Conservation (phyloP, 2,797 vertebrate genomes). For the Poecilia picta region DNA sequence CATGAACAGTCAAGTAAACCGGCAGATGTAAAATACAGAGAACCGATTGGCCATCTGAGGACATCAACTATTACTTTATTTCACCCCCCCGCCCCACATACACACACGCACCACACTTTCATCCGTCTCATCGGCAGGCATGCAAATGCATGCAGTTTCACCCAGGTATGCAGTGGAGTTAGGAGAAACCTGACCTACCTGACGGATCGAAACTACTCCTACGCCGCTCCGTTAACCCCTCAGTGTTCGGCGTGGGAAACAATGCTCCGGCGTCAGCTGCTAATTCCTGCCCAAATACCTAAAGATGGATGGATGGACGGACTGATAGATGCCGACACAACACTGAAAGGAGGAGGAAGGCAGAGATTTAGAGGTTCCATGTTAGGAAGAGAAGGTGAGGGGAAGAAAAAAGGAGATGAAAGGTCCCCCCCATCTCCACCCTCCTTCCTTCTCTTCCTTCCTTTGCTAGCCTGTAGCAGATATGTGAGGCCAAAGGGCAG, state of each 20-base stretch:
- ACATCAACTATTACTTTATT: slow-evolving; percentile 86
- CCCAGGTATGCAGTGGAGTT: slow-evolving; percentile 86
- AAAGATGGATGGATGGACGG: slow-evolving; percentile 48
- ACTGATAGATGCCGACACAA: slow-evolving; percentile 39
- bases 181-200: slow-evolving; percentile 94
- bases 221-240: slow-evolving; percentile 83
- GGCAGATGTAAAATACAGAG: slow-evolving; percentile 64
- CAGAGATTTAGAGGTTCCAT: slow-evolving; percentile 32
- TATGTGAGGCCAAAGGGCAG: slow-evolving; percentile 71
- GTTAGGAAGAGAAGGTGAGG: slow-evolving; percentile 43
- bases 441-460: slow-evolving; percentile 43
- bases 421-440: slow-evolving; percentile 42
- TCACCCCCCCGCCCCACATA: slow-evolving; percentile 57
- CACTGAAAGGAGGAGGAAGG: slow-evolving; percentile 25
- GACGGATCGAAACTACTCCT: slow-evolving; percentile 94
- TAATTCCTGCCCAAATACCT: slow-evolving; percentile 80
- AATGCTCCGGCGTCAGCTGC: slow-evolving; percentile 69
- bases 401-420: slow-evolving; percentile 33
- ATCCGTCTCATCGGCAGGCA: slow-evolving; percentile 72
- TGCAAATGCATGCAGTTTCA: slow-evolving; percentile 45
- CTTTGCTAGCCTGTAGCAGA: slow-evolving; percentile 56
- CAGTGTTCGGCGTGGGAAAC: slow-evolving; percentile 87
- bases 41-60: slow-evolving; percentile 60
- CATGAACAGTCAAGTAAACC: slow-evolving; percentile 40
- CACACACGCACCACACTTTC: neutral